These are phyloP conservation scores for Cetoscarus ocellatus DNA, from an alignment of 2,797 vertebrate species.

Conservation along the genomic window DNA sequence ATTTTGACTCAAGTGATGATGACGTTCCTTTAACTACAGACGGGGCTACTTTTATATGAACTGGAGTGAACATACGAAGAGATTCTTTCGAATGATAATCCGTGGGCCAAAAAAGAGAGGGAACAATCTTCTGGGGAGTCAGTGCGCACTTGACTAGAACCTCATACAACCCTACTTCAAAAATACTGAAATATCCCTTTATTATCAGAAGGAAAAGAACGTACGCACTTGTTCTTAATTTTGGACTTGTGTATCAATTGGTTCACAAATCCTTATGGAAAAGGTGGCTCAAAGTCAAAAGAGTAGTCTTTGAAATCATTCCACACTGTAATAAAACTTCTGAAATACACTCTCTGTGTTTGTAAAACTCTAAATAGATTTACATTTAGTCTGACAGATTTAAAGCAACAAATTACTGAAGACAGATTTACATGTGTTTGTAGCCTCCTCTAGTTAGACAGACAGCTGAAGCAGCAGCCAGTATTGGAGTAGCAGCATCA, in stretches of 20 bases:
- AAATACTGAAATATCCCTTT: too few species aligned
- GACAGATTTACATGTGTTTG: constrained; percentile 64
- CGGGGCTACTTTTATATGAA: too few species aligned
- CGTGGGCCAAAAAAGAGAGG: too few species aligned
- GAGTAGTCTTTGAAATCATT: neutral
- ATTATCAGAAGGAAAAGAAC: too few species aligned
- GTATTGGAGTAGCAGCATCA: constrained; percentile 58
- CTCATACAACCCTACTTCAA: too few species aligned
- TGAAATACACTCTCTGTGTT: constrained; percentile 4
- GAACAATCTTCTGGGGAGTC: too few species aligned
- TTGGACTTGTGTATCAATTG: constrained; percentile 32
- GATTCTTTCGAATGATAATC: too few species aligned
- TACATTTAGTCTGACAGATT: constrained; percentile 2
- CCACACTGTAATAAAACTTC: constrained; percentile 6
- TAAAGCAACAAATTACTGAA: constrained; percentile 27
- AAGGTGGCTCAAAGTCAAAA: constrained; percentile 12
- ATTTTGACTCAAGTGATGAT: too few species aligned
- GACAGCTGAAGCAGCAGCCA: constrained; percentile 50
- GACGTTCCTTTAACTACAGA: too few species aligned
- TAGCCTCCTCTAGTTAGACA: constrained; percentile 34
- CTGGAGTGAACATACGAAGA: too few species aligned
- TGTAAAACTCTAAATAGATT: neutral
- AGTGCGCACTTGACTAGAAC: too few species aligned
- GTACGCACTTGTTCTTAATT: too few species aligned
- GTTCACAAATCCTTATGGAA: neutral